These are phyloP conservation scores for Esperia sulphurella DNA, from an alignment of 2,888 invertebrate genomes.

Conservation along the genomic window DNA sequence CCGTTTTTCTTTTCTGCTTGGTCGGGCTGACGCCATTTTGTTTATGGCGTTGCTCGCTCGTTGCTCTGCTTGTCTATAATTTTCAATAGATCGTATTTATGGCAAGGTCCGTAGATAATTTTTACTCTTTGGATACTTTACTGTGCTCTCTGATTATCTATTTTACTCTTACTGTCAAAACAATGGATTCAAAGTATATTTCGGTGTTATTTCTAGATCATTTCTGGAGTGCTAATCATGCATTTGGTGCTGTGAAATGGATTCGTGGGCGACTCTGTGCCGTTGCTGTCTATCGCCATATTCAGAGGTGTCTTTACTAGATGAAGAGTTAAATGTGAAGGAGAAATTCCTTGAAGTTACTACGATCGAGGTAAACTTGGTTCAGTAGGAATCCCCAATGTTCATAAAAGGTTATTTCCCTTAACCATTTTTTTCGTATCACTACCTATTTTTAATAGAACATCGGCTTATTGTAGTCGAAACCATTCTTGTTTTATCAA, in stretches of 20 bases:
- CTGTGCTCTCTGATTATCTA: slow-evolving; percentile 58
- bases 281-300: slow-evolving; percentile 68
- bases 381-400: neutral
- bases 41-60: slow-evolving; percentile 28
- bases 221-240: slow-evolving; percentile 47
- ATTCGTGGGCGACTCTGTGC: slow-evolving; percentile 67
- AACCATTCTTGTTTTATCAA: no score
- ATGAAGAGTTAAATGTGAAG: slow-evolving; percentile 47
- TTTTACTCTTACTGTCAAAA: slow-evolving; percentile 47
- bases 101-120: slow-evolving; percentile 78
- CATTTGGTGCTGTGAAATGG: slow-evolving; percentile 56
- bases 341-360: slow-evolving; percentile 65
- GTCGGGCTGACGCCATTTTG: slow-evolving; percentile 61
- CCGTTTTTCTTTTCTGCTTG: neutral
- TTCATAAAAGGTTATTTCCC: neutral
- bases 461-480: no score
- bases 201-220: slow-evolving; percentile 52
- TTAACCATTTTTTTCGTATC: no score
- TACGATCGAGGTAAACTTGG: slow-evolving; percentile 50
- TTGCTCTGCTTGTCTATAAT: slow-evolving; percentile 63
- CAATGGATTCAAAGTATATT: slow-evolving; percentile 44
- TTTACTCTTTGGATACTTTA: slow-evolving; percentile 67
- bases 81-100: slow-evolving; percentile 69
- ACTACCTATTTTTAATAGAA: no score
- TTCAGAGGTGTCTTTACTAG: slow-evolving; percentile 61